These are phyloP conservation scores for Thaumatotibia leucotreta DNA, from an alignment of 1,140 invertebrate genomes.

Conservation along the genomic window DNA sequence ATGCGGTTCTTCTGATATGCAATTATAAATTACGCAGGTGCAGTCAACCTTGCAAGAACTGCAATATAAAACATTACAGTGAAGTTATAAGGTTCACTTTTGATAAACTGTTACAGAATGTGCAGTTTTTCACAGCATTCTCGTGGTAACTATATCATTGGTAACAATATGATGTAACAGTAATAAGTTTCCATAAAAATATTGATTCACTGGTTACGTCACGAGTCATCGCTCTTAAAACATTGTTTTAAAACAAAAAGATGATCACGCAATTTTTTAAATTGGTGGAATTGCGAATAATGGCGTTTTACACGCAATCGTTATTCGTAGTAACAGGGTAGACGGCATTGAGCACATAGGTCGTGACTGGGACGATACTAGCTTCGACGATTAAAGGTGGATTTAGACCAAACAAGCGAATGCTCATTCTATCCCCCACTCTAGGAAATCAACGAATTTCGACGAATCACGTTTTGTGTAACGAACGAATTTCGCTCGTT, in stretches of 20 bases:
- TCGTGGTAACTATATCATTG: not conserved
- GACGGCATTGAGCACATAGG: too few relatives aligned
- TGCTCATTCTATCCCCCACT: too few relatives aligned
- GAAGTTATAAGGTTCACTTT: not conserved
- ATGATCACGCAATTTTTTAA: not conserved
- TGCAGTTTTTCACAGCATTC: slow-evolving; percentile 3
- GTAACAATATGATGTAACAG: not conserved
- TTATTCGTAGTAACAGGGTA: too few relatives aligned
- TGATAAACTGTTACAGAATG: not conserved
- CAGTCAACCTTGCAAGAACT: not conserved
- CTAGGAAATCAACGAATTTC: too few relatives aligned
- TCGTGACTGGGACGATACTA: too few relatives aligned
- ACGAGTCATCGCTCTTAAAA: not conserved
- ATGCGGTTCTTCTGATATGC: slow-evolving; percentile 4
- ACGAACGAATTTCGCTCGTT: too few relatives aligned
- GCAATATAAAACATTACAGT: not conserved
- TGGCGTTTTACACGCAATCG: too few relatives aligned
- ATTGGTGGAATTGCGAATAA: not conserved
- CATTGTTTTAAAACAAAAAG: not conserved
- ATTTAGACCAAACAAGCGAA: too few relatives aligned
- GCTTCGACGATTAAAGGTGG: too few relatives aligned
- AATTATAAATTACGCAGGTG: not conserved
- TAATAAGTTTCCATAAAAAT: not conserved
- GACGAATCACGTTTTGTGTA: too few relatives aligned
- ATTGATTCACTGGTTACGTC: not conserved